Conservation (phyloP, 2,888 invertebrate species). For the Pardosa pseudoannulata region DNA sequence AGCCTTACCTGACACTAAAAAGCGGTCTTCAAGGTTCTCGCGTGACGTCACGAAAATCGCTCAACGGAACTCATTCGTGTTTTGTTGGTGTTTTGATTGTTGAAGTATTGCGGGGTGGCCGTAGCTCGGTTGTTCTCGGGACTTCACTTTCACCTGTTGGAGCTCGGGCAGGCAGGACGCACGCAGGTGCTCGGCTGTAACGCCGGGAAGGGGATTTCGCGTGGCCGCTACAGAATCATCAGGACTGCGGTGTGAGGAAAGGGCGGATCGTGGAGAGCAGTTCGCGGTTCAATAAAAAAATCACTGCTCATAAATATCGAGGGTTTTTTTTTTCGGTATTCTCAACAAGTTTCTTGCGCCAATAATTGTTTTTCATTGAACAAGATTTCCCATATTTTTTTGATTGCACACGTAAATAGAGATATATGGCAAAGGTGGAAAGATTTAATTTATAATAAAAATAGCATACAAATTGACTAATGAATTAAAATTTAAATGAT, state of each 20-base stretch:
- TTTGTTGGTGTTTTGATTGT: constrained; percentile 26
- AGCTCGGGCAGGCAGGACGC: constrained; percentile 27
- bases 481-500: no score
- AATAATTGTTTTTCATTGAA: no score
- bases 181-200: constrained; percentile 57
- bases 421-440: no score
- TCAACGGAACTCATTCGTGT: constrained; percentile 48
- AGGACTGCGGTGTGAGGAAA: background rate
- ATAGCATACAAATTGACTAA: no score
- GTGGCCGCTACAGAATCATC: constrained; percentile 9
- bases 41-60: constrained; percentile 59
- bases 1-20: constrained; percentile 66
- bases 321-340: no score
- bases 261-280: no score
- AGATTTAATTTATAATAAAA: no score
- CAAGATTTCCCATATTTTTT: no score
- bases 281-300: no score
- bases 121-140: constrained; percentile 11
- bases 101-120: constrained; percentile 44
- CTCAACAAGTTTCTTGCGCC: no score
- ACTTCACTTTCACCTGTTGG: constrained; percentile 70
- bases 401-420: no score
- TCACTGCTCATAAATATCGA: no score
- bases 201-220: constrained; percentile 11
- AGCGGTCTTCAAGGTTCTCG: constrained; percentile 60